Evolutionary conservation across 1,140 invertebrate genomes (phyloP).

Genomic region (Caenorhabditis elegans): WBcel235 BX284605.5:12669001-12669500

Average conservation of each 20-base stretch:
- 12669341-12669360: constrained; percentile 44
- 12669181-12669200: constrained; percentile 44
- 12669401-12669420: constrained; percentile 38
- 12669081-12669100: constrained; percentile 48
- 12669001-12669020: no score
- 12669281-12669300: constrained; percentile 46
- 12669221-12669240: constrained; percentile 28
- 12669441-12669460: constrained; percentile 35
- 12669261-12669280: constrained; percentile 45
- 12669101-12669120: constrained; percentile 37
- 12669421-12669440: constrained; percentile 41
- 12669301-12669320: constrained; percentile 47
- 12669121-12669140: constrained; percentile 40
- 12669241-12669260: constrained; percentile 19
- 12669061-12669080: constrained; percentile 46
- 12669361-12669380: constrained; percentile 48
- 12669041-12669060: constrained; percentile 44
- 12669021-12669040: not conserved
- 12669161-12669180: constrained; percentile 45
- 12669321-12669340: constrained; percentile 42
- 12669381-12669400: constrained; percentile 48
- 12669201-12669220: constrained; percentile 40
- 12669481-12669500: constrained; percentile 33
- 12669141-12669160: constrained; percentile 44
- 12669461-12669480: constrained; percentile 12